Conservation (phyloP, 2,113 vertebrate species). For the Epinephelus cyanopodus region DNA sequence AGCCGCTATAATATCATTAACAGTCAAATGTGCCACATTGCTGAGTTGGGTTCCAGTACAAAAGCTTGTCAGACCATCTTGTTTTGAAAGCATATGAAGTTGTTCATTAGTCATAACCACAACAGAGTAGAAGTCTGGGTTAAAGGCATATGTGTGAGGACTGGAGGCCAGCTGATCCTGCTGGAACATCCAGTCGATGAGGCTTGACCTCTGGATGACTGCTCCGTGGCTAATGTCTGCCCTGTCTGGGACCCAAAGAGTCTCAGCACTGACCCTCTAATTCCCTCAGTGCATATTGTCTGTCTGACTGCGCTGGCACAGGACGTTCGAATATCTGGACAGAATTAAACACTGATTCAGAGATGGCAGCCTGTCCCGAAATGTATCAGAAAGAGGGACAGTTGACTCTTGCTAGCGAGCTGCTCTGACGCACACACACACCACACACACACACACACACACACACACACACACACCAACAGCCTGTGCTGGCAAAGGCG, state of each 20-base stretch:
- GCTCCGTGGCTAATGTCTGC: conserved; percentile 28
- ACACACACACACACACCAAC: conserved; percentile 8
- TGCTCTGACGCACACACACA: conserved; percentile 1
- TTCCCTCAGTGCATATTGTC: conserved; percentile 36
- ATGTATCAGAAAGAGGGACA: conserved; percentile 41
- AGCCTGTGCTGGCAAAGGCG: conserved; percentile 39
- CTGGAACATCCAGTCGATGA: conserved; percentile 43
- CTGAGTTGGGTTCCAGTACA: not conserved
- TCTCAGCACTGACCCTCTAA: conserved; percentile 47
- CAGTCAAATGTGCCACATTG: not conserved
- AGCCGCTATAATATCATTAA: not conserved
- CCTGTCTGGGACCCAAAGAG: conserved; percentile 43
- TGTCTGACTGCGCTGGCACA: conserved; percentile 27
- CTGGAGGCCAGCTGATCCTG: conserved; percentile 34
- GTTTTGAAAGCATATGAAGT: not conserved
- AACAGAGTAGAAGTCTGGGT: conserved; percentile 1
- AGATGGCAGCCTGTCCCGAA: conserved; percentile 48
- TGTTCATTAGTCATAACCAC: not conserved
- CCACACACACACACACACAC: conserved; percentile 1
- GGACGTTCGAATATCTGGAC: conserved; percentile 25
- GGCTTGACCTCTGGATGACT: conserved; percentile 65
- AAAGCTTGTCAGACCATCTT: not conserved
- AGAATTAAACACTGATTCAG: conserved; percentile 51
- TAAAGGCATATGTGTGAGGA: conserved; percentile 5
- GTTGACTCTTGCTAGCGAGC: conserved; percentile 36